Percentiles rank a stretch among this genome's conserved stretches.
Conservation (phyloP, 2,888 invertebrate genomes). For the Eupelmus urozonus region DNA sequence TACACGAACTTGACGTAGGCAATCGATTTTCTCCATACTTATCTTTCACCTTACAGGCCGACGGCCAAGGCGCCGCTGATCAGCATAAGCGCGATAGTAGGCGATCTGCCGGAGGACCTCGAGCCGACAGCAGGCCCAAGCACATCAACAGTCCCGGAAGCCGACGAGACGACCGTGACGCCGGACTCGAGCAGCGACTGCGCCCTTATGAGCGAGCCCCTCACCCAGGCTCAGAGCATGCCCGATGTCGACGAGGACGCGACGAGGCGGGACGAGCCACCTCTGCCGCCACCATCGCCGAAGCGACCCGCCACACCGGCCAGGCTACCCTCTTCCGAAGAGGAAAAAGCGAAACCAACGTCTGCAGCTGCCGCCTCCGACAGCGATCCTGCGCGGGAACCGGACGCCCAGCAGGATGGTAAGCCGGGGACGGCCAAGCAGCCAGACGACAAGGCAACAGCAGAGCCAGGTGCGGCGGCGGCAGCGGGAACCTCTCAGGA, state of each 20-base stretch:
- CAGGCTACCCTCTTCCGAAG: too few relatives aligned
- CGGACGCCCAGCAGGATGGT: slow-evolving; percentile 72
- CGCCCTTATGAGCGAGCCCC: slow-evolving; percentile 55
- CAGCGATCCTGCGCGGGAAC: slow-evolving; percentile 74
- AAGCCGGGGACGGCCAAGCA: slow-evolving; percentile 37
- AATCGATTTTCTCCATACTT: too few relatives aligned
- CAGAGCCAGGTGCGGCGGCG: slow-evolving; percentile 29
- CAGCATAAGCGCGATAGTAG: slow-evolving; percentile 86
- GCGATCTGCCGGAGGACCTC: slow-evolving; percentile 77
- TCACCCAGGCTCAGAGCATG: slow-evolving; percentile 53
- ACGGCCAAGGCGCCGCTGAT: slow-evolving; percentile 81
- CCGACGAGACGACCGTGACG: slow-evolving; percentile 55
- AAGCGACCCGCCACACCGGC: slow-evolving; percentile 16
- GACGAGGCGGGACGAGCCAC: slow-evolving; percentile 52
- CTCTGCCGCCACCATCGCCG: slow-evolving; percentile 13
- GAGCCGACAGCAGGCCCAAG: slow-evolving; percentile 28
- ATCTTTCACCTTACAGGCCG: too few relatives aligned
- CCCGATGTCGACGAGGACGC: slow-evolving; percentile 53
- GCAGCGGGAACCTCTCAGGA: slow-evolving; percentile 60
- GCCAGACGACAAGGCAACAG: slow-evolving; percentile 58
- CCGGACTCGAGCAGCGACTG: slow-evolving; percentile 57
- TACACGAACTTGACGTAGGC: too few relatives aligned
- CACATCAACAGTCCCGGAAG: slow-evolving; percentile 2
- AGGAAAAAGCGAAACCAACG: slow-evolving; percentile 73
- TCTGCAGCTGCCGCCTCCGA: slow-evolving; percentile 71